phyloP scores from a whole-genome alignment of 2,888 invertebrate species.

The Dinocampus coccinellae region DNA sequence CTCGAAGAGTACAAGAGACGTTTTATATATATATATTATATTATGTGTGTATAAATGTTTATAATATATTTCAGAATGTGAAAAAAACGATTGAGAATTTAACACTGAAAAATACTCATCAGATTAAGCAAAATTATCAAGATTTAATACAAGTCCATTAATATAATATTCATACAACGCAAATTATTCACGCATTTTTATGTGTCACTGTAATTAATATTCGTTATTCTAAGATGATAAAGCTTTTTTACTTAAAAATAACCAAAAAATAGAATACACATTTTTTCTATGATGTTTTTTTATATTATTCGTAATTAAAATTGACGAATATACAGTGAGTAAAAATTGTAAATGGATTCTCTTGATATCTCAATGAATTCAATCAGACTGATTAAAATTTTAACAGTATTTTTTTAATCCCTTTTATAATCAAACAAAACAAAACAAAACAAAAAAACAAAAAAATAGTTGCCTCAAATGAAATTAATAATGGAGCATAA shows the following conservation, averaged over 20 bases:
- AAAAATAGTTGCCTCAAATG: slow-evolving; percentile 11
- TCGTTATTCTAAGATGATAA: not conserved
- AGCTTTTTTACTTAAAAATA: not conserved
- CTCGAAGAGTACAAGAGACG: slow-evolving; percentile 32
- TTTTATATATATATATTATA: slow-evolving; percentile 42
- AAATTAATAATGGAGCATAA: slow-evolving; percentile 20
- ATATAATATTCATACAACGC: not conserved
- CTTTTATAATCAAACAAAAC: slow-evolving; percentile 9
- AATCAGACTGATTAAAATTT: not conserved
- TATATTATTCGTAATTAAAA: not conserved
- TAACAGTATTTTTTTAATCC: slow-evolving; percentile 17
- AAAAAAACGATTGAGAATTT: slow-evolving; percentile 17
- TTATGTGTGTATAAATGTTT: slow-evolving; percentile 63
- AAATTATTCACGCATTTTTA: not conserved
- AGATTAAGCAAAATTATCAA: not conserved
- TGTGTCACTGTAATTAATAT: not conserved
- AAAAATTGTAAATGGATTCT: slow-evolving; percentile 27
- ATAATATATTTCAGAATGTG: slow-evolving; percentile 59
- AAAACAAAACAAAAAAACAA: not conserved
- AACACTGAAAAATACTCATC: not conserved
- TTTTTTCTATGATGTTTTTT: slow-evolving; percentile 3
- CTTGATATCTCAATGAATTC: slow-evolving; percentile 14
- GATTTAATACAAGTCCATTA: not conserved
- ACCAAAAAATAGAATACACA: no score
- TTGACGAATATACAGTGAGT: not conserved